Conservation (phyloP, 1,140 invertebrate genomes). For the Cotesia chilonis region DNA sequence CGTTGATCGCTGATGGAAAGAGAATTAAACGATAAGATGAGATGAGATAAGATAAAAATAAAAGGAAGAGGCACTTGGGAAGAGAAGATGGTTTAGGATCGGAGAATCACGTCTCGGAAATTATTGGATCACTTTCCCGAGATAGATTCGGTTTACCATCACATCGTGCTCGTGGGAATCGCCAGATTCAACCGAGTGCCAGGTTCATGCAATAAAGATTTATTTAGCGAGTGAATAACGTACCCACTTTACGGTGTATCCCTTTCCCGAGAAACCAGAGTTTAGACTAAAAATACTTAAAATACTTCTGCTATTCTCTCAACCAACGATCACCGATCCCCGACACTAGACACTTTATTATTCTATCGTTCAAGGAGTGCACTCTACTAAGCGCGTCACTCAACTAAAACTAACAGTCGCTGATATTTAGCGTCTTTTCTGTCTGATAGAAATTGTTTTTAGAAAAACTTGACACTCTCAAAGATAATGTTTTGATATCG, state of each 20-base stretch:
- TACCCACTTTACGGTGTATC: neutral
- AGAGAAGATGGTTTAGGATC: constrained; percentile 13
- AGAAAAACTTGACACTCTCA: too few species aligned
- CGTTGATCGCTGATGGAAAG: too few species aligned
- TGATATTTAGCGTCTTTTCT: too few species aligned
- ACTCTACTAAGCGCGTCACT: too few species aligned
- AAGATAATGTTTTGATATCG: too few species aligned
- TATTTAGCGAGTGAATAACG: constrained; percentile 31
- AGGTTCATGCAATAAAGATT: constrained; percentile 36
- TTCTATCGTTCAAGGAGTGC: too few species aligned
- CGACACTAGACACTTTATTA: too few species aligned
- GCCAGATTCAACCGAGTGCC: constrained; percentile 19
- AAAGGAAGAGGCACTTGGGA: neutral
- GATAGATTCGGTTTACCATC: constrained; percentile 33
- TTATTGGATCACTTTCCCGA: constrained; percentile 35
- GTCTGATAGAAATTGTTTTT: too few species aligned
- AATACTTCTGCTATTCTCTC: too few species aligned
- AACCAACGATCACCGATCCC: too few species aligned
- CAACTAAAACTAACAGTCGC: too few species aligned
- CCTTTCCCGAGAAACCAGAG: neutral
- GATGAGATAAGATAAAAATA: neutral
- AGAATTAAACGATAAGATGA: neutral
- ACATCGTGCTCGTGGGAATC: constrained; percentile 29
- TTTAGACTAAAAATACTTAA: neutral
- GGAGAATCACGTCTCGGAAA: constrained; percentile 32